These are phyloP conservation scores for Lytechinus variegatus DNA, from an alignment of 35 echinoderm and acorn worm species.

Conservation along the genomic window DNA sequence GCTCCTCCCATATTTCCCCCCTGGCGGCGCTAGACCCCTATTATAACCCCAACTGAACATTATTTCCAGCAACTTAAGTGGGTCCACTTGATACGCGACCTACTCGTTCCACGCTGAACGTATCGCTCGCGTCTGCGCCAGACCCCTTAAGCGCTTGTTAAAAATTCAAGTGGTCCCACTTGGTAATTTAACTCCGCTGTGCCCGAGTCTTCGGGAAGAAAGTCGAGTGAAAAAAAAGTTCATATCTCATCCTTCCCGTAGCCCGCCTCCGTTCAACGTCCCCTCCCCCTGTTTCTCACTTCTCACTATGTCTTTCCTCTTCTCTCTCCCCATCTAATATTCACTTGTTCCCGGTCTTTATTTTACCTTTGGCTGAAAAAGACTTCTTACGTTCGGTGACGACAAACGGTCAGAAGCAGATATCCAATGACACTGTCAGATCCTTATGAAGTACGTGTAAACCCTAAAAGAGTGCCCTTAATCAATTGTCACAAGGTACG, in stretches of 20 bases:
- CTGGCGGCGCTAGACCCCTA: background rate
- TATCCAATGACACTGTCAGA: background rate
- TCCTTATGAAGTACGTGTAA: background rate
- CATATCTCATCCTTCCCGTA: background rate
- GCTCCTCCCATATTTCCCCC: conserved; percentile 13
- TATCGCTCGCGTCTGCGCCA: conserved; percentile 30
- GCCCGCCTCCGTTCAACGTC: background rate
- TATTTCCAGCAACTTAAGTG: conserved; percentile 45
- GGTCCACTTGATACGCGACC: conserved; percentile 37
- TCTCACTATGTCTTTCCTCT: background rate
- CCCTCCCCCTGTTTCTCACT: background rate
- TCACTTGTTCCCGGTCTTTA: background rate
- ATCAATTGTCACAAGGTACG: background rate
- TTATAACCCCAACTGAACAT: background rate
- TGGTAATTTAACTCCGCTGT: conserved; percentile 30
- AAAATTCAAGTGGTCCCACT: conserved; percentile 47
- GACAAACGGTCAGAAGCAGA: background rate
- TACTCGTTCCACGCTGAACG: background rate
- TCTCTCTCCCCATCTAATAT: conserved; percentile 25
- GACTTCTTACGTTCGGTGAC: background rate
- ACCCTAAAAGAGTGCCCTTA: background rate
- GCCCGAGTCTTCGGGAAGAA: background rate
- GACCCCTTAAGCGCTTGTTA: conserved; percentile 40
- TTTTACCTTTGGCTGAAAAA: background rate
- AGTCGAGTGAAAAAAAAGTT: conserved; percentile 14